These are phyloP conservation scores for Syrista parreyssii DNA, from an alignment of 2,888 invertebrate species.

Conservation along the genomic window DNA sequence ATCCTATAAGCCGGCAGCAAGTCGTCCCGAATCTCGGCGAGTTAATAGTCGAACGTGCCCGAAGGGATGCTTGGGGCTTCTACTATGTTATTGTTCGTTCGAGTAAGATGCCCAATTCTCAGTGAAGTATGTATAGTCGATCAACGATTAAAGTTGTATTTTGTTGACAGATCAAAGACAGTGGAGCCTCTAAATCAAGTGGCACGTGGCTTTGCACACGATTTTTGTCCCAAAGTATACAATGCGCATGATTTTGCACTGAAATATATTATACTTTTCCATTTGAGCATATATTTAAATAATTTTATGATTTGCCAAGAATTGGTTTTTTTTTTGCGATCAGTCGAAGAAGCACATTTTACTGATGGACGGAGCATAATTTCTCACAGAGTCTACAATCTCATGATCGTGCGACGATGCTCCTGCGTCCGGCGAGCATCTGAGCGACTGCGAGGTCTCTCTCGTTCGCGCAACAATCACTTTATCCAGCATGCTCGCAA, in stretches of 20 bases:
- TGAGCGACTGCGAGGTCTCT: neutral
- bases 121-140: neutral
- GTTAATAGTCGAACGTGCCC: constrained; percentile 56
- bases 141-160: neutral
- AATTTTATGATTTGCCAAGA: neutral
- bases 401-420: too few species aligned
- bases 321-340: neutral
- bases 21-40: constrained; percentile 50
- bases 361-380: neutral
- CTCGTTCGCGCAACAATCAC: neutral
- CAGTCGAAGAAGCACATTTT: neutral
- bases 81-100: constrained; percentile 38
- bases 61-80: constrained; percentile 35
- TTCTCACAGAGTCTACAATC: neutral
- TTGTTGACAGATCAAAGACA: neutral
- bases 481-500: neutral
- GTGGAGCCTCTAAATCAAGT: neutral
- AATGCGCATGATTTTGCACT: neutral
- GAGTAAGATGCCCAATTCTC: constrained; percentile 25
- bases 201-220: neutral
- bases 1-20: neutral
- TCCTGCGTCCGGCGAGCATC: too few species aligned
- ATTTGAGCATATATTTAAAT: neutral
- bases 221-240: too few species aligned
- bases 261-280: neutral